Base-by-base conservation (phyloP, 2,113 vertebrate genomes). In the Odontophorus gujanensis region DNA sequence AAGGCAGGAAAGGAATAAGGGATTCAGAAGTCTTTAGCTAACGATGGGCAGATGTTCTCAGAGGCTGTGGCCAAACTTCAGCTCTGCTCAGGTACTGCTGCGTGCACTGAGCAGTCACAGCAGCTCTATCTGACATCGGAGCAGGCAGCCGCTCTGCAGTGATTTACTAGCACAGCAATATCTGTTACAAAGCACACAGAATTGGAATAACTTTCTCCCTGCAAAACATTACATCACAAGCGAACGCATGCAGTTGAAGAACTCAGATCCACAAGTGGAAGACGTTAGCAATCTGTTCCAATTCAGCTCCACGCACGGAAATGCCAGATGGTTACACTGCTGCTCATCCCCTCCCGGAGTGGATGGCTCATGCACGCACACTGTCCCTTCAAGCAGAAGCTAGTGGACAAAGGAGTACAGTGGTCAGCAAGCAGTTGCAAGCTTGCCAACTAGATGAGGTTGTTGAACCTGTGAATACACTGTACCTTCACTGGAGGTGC, bases 131-230 rank as follows among this genome's bases (percentile, higher is more conserved):
- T 7, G 40, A 25, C 71, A 42, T 3, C 1, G 0, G 2, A 77
- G 71, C 76, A 48, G 58, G 42, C 68, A 67, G 55, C 13, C 43
- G n/a, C 87, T 81, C 69, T 9, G 62, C 81, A 17, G 81, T 65
- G 75, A 83, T 30, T 42, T 65, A 83, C 0, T 20, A 93, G 84
- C 51, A 17, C 61, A n/a, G 72, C 66, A 50, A 28, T 51, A 61
- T 43, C 72, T 91, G 55, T 20, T 50, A 89, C 93, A 81, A 89
- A 94, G 59, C 58, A 84, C 69, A 57, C 83, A 51, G 32, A 51
- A 59, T 0, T 32, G 32, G 86, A 69, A n/a, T 18, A 30, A 84
- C 71, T 89, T 88, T 95, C 86, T 79, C 66, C 63, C 67, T 69
- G 80, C 58, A 62, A 85, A 95, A 72, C 1, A 36, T 75, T 69